These are phyloP conservation scores for Phalacrocorax aristotelis DNA, from an alignment of 2,113 vertebrate genomes.

Conservation along the genomic window DNA sequence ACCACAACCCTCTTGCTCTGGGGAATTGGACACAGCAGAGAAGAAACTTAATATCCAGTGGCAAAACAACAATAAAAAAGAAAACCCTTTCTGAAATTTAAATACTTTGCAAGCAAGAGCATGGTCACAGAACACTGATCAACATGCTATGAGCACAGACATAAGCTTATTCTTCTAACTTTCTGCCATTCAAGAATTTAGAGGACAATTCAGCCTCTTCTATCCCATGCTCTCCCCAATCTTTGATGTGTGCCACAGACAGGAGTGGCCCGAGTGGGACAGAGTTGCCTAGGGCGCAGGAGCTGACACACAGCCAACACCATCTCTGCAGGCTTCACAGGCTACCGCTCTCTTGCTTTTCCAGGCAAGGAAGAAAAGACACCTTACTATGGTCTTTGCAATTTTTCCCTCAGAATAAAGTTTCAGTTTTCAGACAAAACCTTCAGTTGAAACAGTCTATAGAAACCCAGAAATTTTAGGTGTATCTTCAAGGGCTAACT, in stretches of 20 bases:
- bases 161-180: background rate
- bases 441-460: background rate
- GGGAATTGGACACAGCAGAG: background rate
- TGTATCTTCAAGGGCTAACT: background rate
- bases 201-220: background rate
- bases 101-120: background rate
- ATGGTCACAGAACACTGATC: background rate
- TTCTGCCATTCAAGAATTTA: background rate
- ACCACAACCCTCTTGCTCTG: background rate
- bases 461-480: background rate
- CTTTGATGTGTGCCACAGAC: background rate
- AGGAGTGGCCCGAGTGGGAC: background rate
- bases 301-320: background rate
- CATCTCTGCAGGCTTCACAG: background rate
- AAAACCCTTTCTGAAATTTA: background rate
- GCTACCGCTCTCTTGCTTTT: background rate
- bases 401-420: background rate
- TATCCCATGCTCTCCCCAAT: accelerated
- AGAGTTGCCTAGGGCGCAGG: background rate
- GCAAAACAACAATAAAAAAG: background rate
- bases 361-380: background rate
- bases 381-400: background rate
- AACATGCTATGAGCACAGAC: background rate
- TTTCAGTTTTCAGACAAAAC: background rate
- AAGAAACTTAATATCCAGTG: background rate